Conservation (phyloP, 30 jellyfish, hydroid and myxozoan species). For the Turritopsis dohrnii region DNA sequence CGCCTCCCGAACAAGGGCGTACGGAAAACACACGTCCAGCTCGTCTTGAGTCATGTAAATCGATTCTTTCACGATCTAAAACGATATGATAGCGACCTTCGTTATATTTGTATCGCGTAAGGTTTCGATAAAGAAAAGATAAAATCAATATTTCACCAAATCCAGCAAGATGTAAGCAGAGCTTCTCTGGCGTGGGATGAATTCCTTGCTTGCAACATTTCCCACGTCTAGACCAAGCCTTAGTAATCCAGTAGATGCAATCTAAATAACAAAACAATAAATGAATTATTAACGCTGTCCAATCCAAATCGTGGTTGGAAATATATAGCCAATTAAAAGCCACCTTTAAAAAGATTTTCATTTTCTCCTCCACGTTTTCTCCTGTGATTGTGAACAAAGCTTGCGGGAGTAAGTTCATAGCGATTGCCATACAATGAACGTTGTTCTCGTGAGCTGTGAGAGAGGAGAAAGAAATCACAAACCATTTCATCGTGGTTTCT, state of each 20-base stretch:
- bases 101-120: background rate
- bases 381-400: slow-evolving; percentile 83
- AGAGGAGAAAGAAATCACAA: too few species aligned
- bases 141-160: slow-evolving; percentile 43
- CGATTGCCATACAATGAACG: slow-evolving; percentile 92
- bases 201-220: slow-evolving; percentile 41
- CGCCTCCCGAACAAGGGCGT: slow-evolving; percentile 80
- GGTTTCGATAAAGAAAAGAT: background rate
- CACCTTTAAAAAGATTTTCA: slow-evolving; percentile 83
- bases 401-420: slow-evolving; percentile 63
- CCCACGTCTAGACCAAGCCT: slow-evolving; percentile 75
- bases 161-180: slow-evolving; percentile 80
- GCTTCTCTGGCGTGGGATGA: slow-evolving; percentile 55
- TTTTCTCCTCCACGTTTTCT: slow-evolving; percentile 71
- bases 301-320: background rate
- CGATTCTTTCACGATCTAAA: slow-evolving; percentile 79
- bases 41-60: slow-evolving; percentile 62
- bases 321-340: background rate
- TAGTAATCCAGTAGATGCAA: slow-evolving; percentile 76
- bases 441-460: slow-evolving; percentile 86
- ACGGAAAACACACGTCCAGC: slow-evolving; percentile 78
- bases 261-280: slow-evolving; percentile 30
- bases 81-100: background rate
- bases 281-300: background rate
- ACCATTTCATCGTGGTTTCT: too few species aligned